A percentile compares a stretch with the other conserved stretches of the same genome.
These are phyloP conservation scores for Eunapius fragilis DNA, from an alignment of 37 sponge, comb jelly and placozoan genomes.

Conservation along the genomic window DNA sequence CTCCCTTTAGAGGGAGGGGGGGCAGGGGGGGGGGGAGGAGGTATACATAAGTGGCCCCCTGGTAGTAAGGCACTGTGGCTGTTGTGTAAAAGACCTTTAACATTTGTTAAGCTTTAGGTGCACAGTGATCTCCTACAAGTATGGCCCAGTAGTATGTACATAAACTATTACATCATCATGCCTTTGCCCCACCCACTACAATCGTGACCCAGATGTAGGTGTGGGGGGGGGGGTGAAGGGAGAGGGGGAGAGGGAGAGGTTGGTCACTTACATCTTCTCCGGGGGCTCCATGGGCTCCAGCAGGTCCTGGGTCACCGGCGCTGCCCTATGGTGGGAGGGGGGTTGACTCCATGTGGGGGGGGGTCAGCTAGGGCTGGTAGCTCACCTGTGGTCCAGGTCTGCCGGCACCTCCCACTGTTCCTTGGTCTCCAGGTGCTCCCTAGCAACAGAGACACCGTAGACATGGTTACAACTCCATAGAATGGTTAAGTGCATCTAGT, in stretches of 20 bases:
- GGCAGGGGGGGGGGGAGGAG: not conserved
- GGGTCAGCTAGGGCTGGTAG: not conserved
- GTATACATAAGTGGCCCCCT: not conserved
- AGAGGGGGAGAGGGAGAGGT: not conserved
- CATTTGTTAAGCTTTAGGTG: too few relatives aligned
- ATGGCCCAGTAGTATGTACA: too few relatives aligned
- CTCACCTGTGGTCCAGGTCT: not conserved
- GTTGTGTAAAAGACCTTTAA: too few relatives aligned
- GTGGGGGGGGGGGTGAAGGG: too few relatives aligned
- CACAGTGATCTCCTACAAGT: too few relatives aligned
- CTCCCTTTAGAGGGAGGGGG: conserved; percentile 24
- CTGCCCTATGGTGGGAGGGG: conserved; percentile 15
- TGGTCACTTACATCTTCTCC: conserved; percentile 38
- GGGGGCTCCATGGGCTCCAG: conserved; percentile 44
- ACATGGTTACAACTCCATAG: not conserved
- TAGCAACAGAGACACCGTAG: not conserved
- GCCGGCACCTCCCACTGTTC: conserved; percentile 4
- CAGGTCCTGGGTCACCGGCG: conserved; percentile 51
- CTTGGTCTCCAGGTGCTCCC: conserved; percentile 33
- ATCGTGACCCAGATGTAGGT: too few relatives aligned
- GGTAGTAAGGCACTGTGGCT: too few relatives aligned
- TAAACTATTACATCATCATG: too few relatives aligned
- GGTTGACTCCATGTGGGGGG: conserved; percentile 14
- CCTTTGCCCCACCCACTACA: too few relatives aligned
- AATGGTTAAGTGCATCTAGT: not conserved